A percentile compares a stretch with the other conserved stretches of the same genome.
Evolutionary conservation across 1,140 invertebrate genomes (phyloP).

Genomic region (Leptoteleia sp.): DNA sequence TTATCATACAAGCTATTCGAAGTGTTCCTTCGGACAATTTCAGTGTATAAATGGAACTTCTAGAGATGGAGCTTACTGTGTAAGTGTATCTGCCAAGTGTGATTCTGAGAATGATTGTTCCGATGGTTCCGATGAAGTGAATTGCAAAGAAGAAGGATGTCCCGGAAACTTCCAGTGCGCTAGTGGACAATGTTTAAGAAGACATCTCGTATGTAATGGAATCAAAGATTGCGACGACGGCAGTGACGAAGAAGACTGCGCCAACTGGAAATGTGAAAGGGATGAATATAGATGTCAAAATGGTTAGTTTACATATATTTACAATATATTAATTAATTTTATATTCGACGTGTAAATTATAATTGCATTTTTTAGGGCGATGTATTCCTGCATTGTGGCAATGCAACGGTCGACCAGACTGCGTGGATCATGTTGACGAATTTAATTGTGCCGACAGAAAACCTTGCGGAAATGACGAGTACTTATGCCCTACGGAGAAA

Average conservation of each 20-base stretch:
- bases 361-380: slow-evolving; percentile 75
- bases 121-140: slow-evolving; percentile 84
- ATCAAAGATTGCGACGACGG: slow-evolving; percentile 86
- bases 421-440: slow-evolving; percentile 85
- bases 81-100: slow-evolving; percentile 82
- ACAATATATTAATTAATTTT: neutral
- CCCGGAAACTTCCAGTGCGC: slow-evolving; percentile 85
- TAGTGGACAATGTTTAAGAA: slow-evolving; percentile 87
- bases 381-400: slow-evolving; percentile 84
- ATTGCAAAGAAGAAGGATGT: slow-evolving; percentile 83
- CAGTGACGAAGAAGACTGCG: slow-evolving; percentile 86
- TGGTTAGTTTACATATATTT: slow-evolving; percentile 66
- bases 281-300: slow-evolving; percentile 83
- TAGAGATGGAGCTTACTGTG: slow-evolving; percentile 83
- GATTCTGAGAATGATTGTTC: slow-evolving; percentile 85
- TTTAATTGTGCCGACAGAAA: slow-evolving; percentile 81
- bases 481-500: slow-evolving; percentile 82
- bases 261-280: slow-evolving; percentile 82
- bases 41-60: slow-evolving; percentile 84
- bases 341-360: too few relatives aligned
- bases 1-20: slow-evolving; percentile 74
- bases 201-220: slow-evolving; percentile 88
- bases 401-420: slow-evolving; percentile 87
- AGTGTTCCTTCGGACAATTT: slow-evolving; percentile 83
- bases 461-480: slow-evolving; percentile 82